Conservation (phyloP, 2,113 vertebrate species). For the Halichoeres trimaculatus region DNA sequence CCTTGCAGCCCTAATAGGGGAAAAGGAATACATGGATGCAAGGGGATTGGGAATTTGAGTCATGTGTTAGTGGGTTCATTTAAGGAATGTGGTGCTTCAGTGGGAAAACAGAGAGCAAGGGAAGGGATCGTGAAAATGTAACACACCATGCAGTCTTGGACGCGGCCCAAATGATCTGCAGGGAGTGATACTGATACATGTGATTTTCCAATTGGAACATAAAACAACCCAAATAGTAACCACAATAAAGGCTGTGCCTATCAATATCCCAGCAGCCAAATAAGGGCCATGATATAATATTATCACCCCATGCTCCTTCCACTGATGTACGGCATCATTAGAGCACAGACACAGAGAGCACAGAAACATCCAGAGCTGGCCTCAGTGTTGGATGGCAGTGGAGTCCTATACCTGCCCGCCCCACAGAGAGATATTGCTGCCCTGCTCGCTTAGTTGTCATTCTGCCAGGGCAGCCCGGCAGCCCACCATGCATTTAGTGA, state of each 20-base stretch:
- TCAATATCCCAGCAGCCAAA: slow-evolving; percentile 23
- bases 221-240: slow-evolving; percentile 25
- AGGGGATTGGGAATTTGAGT: slow-evolving; percentile 10
- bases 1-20: slow-evolving; percentile 35
- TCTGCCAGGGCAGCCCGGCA: slow-evolving; percentile 53
- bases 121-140: slow-evolving; percentile 1
- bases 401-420: slow-evolving; percentile 36
- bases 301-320: slow-evolving; percentile 13
- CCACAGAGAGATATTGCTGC: slow-evolving; percentile 43
- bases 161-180: slow-evolving; percentile 11
- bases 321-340: slow-evolving; percentile 51
- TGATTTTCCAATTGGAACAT: slow-evolving; percentile 8
- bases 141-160: neutral
- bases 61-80: neutral
- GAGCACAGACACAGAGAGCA: slow-evolving; percentile 10
- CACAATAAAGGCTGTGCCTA: slow-evolving; percentile 4
- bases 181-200: slow-evolving; percentile 4
- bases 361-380: slow-evolving; percentile 12
- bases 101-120: slow-evolving; percentile 9
- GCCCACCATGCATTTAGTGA: slow-evolving; percentile 70
- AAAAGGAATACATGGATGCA: neutral
- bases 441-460: slow-evolving; percentile 58
- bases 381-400: slow-evolving; percentile 10
- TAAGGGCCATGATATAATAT: slow-evolving; percentile 10
- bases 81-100: slow-evolving; percentile 12